These are phyloP conservation scores for Sycon ciliatum DNA, from an alignment of 37 sponge, comb jelly and placozoan genomes.

Conservation along the genomic window DNA sequence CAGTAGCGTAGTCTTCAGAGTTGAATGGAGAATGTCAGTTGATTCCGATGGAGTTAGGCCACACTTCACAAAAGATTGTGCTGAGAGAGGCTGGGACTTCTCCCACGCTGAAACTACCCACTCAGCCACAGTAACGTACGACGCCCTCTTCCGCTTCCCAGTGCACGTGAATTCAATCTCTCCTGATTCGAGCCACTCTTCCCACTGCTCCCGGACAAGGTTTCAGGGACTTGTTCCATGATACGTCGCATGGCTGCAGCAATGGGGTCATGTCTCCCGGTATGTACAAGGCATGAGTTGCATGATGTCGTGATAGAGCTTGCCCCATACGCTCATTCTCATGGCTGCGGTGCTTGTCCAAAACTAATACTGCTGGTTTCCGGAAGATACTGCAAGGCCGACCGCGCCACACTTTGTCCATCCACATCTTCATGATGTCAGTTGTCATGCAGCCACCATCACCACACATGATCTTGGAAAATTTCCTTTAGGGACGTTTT, in stretches of 20 bases:
- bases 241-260: constrained; percentile 2
- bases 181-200: not conserved
- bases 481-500: constrained; percentile 1
- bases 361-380: not conserved
- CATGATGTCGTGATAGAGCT: not conserved
- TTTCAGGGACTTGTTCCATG: not conserved
- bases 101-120: not conserved
- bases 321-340: not conserved
- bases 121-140: not conserved
- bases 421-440: constrained; percentile 3
- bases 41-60: no score
- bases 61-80: no score
- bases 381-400: no score
- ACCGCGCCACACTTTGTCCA: not conserved
- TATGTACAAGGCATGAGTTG: not conserved
- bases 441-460: not conserved
- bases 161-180: not conserved
- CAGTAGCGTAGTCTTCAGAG: no score
- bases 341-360: not conserved
- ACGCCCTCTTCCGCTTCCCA: not conserved
- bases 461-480: not conserved
- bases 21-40: no score
- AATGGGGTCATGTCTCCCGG: constrained; percentile 15
- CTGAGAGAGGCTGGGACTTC: no score
- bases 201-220: not conserved